These are phyloP conservation scores for Mesocricetus auratus DNA, from an alignment of 2,113 vertebrate species.

Conservation along the genomic window DNA sequence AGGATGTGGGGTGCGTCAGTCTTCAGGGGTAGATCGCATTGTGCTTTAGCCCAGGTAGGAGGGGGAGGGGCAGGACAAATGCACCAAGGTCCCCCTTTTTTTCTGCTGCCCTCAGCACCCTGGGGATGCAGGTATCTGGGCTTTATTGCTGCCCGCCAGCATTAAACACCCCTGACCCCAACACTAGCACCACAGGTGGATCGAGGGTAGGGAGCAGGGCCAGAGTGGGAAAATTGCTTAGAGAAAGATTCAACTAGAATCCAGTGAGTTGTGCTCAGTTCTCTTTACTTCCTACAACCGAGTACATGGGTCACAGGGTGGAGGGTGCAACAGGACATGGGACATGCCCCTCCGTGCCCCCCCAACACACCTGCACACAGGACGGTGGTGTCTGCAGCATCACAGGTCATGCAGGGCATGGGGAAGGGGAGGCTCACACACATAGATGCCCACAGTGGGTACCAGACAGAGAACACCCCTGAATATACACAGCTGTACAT, in stretches of 20 bases:
- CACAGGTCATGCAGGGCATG: conserved; percentile 82
- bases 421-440: conserved; percentile 75
- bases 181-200: conserved; percentile 81
- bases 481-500: conserved; percentile 82
- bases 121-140: conserved; percentile 73
- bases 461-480: conserved; percentile 83
- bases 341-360: conserved; percentile 66
- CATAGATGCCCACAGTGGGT: conserved; percentile 76
- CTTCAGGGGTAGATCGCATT: conserved; percentile 73
- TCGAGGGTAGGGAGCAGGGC: conserved; percentile 52
- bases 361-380: conserved; percentile 79
- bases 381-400: conserved; percentile 83
- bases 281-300: conserved; percentile 84
- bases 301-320: conserved; percentile 83
- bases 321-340: conserved; percentile 65
- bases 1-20: conserved; percentile 49
- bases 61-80: conserved; percentile 60
- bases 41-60: conserved; percentile 80
- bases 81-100: conserved; percentile 75
- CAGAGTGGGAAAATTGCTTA: conserved; percentile 77
- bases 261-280: conserved; percentile 84
- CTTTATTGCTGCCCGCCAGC: conserved; percentile 80
- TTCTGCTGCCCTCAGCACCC: conserved; percentile 79
- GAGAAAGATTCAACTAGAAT: conserved; percentile 84
- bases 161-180: conserved; percentile 70